phyloP scores from a whole-genome alignment of 2,113 vertebrate species.

The Lepidothrix coronata region DNA sequence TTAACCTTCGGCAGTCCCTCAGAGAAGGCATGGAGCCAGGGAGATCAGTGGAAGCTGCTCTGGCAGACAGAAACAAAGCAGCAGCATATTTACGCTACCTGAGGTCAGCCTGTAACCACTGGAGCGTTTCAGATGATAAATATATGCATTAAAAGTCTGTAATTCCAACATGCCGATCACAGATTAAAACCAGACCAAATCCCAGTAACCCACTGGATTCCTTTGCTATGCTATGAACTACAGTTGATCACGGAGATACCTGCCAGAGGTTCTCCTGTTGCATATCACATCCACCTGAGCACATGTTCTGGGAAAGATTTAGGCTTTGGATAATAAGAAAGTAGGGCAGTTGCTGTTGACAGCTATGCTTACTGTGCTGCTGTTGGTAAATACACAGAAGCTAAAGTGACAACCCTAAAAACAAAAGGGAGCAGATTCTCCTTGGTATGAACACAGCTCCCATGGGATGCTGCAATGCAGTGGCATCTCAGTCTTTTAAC shows the following conservation, averaged over 20 bases:
- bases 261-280: not conserved
- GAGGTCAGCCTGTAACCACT: not conserved
- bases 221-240: not conserved
- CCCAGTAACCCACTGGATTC: not conserved
- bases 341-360: not conserved
- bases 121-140: not conserved
- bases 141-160: not conserved
- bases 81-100: not conserved
- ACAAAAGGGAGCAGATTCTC: not conserved
- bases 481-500: not conserved
- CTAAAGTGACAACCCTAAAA: not conserved
- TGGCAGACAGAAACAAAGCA: not conserved
- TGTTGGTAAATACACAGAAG: not conserved
- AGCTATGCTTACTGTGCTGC: not conserved
- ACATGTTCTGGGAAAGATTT: not conserved
- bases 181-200: not conserved
- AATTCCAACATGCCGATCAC: not conserved
- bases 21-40: not conserved
- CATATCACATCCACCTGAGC: not conserved
- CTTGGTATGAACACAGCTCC: not conserved
- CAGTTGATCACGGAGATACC: not conserved
- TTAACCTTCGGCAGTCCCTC: not conserved
- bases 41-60: not conserved
- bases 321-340: not conserved
- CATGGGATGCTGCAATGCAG: not conserved